phyloP scores from a whole-genome alignment of 2,113 vertebrate genomes.

The Salvator merianae region DNA sequence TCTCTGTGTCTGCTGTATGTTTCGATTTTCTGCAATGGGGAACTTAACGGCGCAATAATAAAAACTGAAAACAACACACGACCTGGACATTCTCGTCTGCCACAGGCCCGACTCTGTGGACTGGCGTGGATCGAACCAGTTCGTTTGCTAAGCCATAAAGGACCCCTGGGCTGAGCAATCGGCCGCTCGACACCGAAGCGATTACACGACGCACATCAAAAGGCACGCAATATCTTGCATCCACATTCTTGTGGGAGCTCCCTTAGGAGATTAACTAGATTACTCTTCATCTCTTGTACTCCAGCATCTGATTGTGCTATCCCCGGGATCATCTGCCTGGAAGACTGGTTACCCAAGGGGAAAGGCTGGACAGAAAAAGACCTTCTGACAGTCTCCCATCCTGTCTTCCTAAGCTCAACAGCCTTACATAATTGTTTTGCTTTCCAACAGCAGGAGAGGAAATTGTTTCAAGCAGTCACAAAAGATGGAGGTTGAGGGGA shows the following conservation, averaged over 20 bases:
- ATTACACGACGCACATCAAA: background rate
- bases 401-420: background rate
- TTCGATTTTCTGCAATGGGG: too few species aligned
- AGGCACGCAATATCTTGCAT: background rate
- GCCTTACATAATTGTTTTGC: background rate
- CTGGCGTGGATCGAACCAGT: too few species aligned
- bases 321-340: background rate
- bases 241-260: background rate
- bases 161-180: too few species aligned
- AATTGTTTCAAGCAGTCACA: background rate
- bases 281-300: background rate
- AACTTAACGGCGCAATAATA: too few species aligned
- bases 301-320: background rate
- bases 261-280: background rate
- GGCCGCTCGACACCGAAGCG: too few species aligned
- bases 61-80: too few species aligned
- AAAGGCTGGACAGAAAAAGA: background rate
- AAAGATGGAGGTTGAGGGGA: background rate
- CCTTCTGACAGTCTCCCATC: background rate
- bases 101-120: too few species aligned
- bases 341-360: background rate
- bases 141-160: too few species aligned
- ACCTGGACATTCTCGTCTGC: too few species aligned
- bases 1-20: too few species aligned
- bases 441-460: background rate